Evolutionary conservation across 2,888 invertebrate species (phyloP).

Genomic region (Horisme vitalbata): DNA sequence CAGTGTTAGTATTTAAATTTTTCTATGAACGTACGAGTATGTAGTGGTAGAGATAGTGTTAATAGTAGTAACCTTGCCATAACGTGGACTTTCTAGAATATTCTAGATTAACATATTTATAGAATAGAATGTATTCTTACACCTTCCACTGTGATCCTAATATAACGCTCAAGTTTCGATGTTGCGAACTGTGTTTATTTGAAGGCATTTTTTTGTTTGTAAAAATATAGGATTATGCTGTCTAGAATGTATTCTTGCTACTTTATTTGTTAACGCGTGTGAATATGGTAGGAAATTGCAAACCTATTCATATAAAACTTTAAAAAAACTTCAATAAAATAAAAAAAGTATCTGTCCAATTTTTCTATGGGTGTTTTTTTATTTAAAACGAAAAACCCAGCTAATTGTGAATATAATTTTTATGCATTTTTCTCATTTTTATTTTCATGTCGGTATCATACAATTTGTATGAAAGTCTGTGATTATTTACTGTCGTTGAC

Average conservation of each 20-base stretch:
- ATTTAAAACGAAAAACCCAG: not conserved
- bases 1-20: constrained; percentile 71
- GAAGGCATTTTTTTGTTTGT: constrained; percentile 39
- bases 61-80: constrained; percentile 79
- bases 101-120: constrained; percentile 57
- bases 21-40: constrained; percentile 72
- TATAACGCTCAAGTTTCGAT: constrained; percentile 77
- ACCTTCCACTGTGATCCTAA: constrained; percentile 83
- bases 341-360: constrained; percentile 8
- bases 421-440: constrained; percentile 42
- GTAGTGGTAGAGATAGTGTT: constrained; percentile 72
- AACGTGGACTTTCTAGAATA: constrained; percentile 66
- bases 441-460: constrained; percentile 28
- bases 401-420: constrained; percentile 12
- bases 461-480: constrained; percentile 72
- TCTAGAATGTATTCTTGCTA: constrained; percentile 74
- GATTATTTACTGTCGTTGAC: constrained; percentile 65
- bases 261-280: constrained; percentile 46
- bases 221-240: constrained; percentile 31
- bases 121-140: constrained; percentile 69
- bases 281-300: constrained; percentile 10
- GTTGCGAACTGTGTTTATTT: constrained; percentile 62
- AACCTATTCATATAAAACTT: not conserved
- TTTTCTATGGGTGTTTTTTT: constrained; percentile 6
- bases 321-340: constrained; percentile 3